Evolutionary conservation across 2,113 vertebrate genomes (phyloP), one percentile per base, ranked within the genome.

Genomic region (Lepidothrix coronata): DNA sequence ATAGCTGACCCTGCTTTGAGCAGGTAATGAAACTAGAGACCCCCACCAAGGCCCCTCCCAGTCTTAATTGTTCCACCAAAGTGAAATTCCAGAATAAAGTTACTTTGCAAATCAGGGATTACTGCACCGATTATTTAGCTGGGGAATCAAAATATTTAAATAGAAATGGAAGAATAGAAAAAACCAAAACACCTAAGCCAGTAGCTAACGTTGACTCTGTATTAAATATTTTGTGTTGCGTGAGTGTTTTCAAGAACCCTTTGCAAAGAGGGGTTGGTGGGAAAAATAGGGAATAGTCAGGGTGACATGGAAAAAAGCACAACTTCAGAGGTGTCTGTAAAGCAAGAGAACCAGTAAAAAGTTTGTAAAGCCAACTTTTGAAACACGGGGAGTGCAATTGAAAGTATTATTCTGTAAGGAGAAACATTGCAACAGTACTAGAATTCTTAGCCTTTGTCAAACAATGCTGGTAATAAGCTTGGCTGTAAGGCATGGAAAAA

Each of bases 371-470:
- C 33, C 57, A 9, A 31, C 27, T 75, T 63, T 41, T 79, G 62
- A 57, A 92, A 41, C 21, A 6, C 24, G 33, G 73, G 14, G 57
- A 77, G 33, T 39, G 63, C 43, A 54, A 85, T 39, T 39, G 55
- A 93, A 91, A 74, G 46, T 46, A 14, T 68, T 86, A 31, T 93
- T 58, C 93, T 83, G 44, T 57, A 80, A 88, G 59, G 55, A 83
- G 71, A 70, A 88, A 51, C 35, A 39, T 80, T 93, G 89, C 86
- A 91, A 93, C 72, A 92, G 73, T 93, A 21, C 52, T 70, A 71
- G 70, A 96, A 91, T 95, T 96, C 75, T 73, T 91, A 54, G 93
- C 81, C 81, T 93, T 93, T 93, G 93, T 95, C 88, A 88, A 85
- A 93, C 87, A 96, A 83, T 95, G 82, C 3, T 67, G 46, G 25